Conservation (phyloP, 2,888 invertebrate genomes). For the Caenorhabditis angaria region DNA sequence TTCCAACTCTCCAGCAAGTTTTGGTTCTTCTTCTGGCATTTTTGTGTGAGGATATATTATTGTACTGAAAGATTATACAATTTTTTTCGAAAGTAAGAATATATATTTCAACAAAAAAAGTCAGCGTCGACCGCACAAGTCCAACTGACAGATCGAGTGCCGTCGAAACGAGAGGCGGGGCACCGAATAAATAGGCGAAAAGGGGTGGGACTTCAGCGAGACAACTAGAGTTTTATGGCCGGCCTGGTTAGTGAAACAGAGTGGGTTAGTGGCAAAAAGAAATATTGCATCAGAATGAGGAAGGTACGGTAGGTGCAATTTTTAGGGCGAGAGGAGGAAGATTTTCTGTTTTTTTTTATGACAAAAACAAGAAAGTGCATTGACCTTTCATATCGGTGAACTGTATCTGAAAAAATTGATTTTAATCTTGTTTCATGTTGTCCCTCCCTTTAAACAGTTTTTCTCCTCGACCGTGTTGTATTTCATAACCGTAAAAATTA, state of each 20-base stretch:
- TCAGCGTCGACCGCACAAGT: background rate
- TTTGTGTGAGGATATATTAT: background rate
- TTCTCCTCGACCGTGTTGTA: no score
- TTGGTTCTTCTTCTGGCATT: background rate
- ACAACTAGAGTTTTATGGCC: conserved; percentile 3
- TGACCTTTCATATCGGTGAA: background rate
- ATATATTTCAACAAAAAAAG: background rate
- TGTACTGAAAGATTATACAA: background rate
- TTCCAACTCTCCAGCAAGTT: background rate
- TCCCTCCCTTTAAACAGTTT: no score
- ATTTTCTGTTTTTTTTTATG: no score
- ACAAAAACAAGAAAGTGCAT: background rate
- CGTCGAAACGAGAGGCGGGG: conserved; percentile 34
- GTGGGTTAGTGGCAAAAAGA: background rate
- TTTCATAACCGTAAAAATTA: background rate
- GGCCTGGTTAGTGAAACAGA: conserved; percentile 20
- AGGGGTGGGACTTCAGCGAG: conserved; percentile 32
- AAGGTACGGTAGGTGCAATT: conserved; percentile 3
- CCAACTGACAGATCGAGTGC: conserved; percentile 45
- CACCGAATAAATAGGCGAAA: conserved; percentile 43
- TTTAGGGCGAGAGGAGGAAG: no score
- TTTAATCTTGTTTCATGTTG: background rate
- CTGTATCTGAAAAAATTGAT: background rate
- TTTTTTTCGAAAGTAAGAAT: background rate
- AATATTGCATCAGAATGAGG: conserved; percentile 9